Evolutionary conservation across 2,113 vertebrate genomes (phyloP), one percentile per base, ranked within the genome.

Genomic region (Bubo scandiacus): DNA sequence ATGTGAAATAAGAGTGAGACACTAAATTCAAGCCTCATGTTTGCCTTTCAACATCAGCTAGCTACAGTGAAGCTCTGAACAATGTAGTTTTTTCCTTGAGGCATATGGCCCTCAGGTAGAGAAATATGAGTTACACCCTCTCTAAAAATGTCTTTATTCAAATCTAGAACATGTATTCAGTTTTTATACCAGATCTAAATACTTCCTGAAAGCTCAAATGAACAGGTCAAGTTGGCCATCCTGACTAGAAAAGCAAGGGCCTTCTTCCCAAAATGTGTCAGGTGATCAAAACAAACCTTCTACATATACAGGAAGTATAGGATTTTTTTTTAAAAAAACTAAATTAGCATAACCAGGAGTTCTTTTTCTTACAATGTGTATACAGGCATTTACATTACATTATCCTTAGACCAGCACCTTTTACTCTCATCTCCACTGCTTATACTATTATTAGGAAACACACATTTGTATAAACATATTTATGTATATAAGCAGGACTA

Each of bases 1-100:
- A 82, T 19, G 23, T 23, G 68, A 96, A 72, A 38, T 49, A 67
- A 92, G 16, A 58, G 63, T 17, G 6, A 88, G 7, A 21, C 25
- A 42, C 75, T 81, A 36, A 86, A 58, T 34, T n/a, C 15, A 22
- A 94, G 54, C 45, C 54, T 87, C 26, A 5, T 10, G 62, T 86
- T 90, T 90, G 57, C 62, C 30, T 94, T 94, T 80, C 83, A 61
- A 70, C 47, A 66, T 26, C 73, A 88, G 90, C 61, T 57, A 88
- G 78, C 59, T 91, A 14, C 9, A 89, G 92, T 1, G 22, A 82
- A 74, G 73, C 45, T 95, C 90, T 63, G 66, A 81, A 86, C 43
- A 71, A 29, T 12, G 22, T 6, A 14, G 6, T 3, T 54, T 66
- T 66, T 42, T 61, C 83, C 73, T 78, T 32, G 47, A 81, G 70